Evolutionary conservation across 2,113 vertebrate genomes (phyloP).

Genomic region (Calyptommatus sinebrachiatus): DNA sequence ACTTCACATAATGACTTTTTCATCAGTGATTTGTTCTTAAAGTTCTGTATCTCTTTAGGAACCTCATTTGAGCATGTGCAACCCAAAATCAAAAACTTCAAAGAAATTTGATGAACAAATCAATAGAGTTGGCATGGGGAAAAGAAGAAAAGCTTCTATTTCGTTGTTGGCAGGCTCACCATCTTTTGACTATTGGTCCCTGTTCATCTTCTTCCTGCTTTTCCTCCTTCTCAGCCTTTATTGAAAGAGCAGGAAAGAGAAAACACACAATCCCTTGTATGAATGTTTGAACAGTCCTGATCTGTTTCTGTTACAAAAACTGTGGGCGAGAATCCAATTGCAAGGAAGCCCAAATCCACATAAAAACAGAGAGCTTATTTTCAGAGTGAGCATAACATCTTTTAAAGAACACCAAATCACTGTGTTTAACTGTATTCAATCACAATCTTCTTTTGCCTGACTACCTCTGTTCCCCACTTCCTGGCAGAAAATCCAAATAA

Average conservation of each 20-base stretch:
- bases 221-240: constrained; percentile 31
- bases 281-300: constrained; percentile 32
- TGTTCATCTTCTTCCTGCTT: constrained; percentile 23
- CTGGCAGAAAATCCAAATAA: background rate
- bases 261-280: background rate
- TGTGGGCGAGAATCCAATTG: constrained; percentile 30
- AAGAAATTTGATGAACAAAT: constrained; percentile 14
- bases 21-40: background rate
- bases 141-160: constrained; percentile 6
- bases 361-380: constrained; percentile 38
- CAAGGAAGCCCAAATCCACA: background rate
- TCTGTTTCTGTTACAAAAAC: constrained; percentile 39
- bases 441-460: background rate
- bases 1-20: background rate
- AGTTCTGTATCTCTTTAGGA: background rate
- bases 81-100: background rate
- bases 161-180: constrained; percentile 3
- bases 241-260: constrained; percentile 25
- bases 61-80: background rate
- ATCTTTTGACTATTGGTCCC: constrained; percentile 24
- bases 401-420: constrained; percentile 29
- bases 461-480: accelerated
- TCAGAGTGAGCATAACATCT: constrained; percentile 24
- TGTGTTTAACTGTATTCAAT: constrained; percentile 2
- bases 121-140: constrained; percentile 24